These are phyloP conservation scores for Rhyacophila brunnea DNA, from an alignment of 1,140 invertebrate genomes.

Conservation along the genomic window DNA sequence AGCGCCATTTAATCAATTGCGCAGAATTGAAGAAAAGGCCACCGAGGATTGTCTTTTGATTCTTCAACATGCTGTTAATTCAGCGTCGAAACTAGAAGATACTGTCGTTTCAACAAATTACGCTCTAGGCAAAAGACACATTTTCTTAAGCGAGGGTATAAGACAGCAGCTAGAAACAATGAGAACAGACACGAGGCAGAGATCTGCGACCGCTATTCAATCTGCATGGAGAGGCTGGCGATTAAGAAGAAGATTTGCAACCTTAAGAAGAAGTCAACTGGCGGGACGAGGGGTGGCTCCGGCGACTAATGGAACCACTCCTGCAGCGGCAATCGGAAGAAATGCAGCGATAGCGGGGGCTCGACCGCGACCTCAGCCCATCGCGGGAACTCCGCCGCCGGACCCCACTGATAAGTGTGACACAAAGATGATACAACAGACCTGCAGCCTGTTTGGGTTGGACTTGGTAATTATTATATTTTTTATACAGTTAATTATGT, in stretches of 20 bases:
- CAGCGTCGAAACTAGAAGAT: slow-evolving; percentile 51
- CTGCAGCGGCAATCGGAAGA: slow-evolving; percentile 36
- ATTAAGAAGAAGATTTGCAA: slow-evolving; percentile 68
- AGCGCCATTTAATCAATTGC: slow-evolving; percentile 72
- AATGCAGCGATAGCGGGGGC: slow-evolving; percentile 47
- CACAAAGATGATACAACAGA: slow-evolving; percentile 83
- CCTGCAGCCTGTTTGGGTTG: slow-evolving; percentile 84
- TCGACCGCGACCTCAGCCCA: slow-evolving; percentile 80
- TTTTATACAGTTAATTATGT: too few relatives aligned
- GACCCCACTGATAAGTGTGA: slow-evolving; percentile 78
- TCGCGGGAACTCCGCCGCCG: slow-evolving; percentile 71
- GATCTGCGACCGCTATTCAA: slow-evolving; percentile 77
- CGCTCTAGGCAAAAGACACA: slow-evolving; percentile 90
- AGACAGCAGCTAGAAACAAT: slow-evolving; percentile 83
- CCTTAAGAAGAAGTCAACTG: slow-evolving; percentile 49
- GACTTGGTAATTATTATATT: slow-evolving; percentile 65
- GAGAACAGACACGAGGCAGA: slow-evolving; percentile 71
- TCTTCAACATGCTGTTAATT: slow-evolving; percentile 50
- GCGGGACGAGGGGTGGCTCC: slow-evolving; percentile 18
- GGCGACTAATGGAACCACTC: slow-evolving; percentile 39
- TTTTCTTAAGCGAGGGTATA: slow-evolving; percentile 91
- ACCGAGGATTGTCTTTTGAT: slow-evolving; percentile 79
- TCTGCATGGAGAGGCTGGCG: slow-evolving; percentile 79
- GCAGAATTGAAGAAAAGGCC: slow-evolving; percentile 76
- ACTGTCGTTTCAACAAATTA: slow-evolving; percentile 70